Evolutionary conservation across 2,888 invertebrate genomes (phyloP).

Genomic region (Platycheirus albimanus): DNA sequence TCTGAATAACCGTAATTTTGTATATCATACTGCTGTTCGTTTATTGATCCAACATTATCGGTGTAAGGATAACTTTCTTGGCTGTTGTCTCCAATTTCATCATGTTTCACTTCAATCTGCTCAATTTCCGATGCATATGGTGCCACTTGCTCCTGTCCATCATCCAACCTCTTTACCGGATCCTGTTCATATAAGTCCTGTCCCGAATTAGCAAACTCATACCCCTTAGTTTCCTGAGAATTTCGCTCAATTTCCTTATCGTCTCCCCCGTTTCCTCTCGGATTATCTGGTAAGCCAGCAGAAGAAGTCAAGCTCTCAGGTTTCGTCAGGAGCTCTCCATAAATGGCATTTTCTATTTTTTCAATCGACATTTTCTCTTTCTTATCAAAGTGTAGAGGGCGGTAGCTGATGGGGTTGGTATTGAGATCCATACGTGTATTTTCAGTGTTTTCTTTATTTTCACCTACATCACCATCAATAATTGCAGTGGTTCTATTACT

Average conservation of each 20-base stretch:
- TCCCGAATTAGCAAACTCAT: constrained; percentile 42
- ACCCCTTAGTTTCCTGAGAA: constrained; percentile 12
- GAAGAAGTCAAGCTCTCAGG: constrained; percentile 37
- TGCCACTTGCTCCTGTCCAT: constrained; percentile 14
- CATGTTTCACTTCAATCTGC: constrained; percentile 19
- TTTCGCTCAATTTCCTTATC: constrained; percentile 40
- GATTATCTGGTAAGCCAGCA: constrained; percentile 29
- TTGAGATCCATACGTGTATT: constrained; percentile 43
- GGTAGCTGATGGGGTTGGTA: constrained; percentile 33
- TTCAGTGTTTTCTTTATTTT: constrained; percentile 58
- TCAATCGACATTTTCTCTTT: constrained; percentile 80
- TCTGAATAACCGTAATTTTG: constrained; percentile 34
- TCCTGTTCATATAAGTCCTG: constrained; percentile 24
- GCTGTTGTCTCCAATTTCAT: neutral
- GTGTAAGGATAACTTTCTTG: constrained; percentile 13
- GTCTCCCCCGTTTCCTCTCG: constrained; percentile 37
- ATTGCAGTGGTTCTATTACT: constrained; percentile 70
- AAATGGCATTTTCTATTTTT: constrained; percentile 82
- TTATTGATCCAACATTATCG: constrained; percentile 2
- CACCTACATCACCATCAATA: constrained; percentile 67
- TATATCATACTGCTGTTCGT: constrained; percentile 38
- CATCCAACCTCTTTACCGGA: constrained; percentile 7
- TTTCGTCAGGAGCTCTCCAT: constrained; percentile 80
- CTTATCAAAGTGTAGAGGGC: constrained; percentile 71
- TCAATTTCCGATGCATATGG: constrained; percentile 25